A percentile compares a stretch with the other conserved stretches of the same genome.
phyloP scores from a whole-genome alignment of 1,140 invertebrate genomes.

The Macrostomum lignano region DNA sequence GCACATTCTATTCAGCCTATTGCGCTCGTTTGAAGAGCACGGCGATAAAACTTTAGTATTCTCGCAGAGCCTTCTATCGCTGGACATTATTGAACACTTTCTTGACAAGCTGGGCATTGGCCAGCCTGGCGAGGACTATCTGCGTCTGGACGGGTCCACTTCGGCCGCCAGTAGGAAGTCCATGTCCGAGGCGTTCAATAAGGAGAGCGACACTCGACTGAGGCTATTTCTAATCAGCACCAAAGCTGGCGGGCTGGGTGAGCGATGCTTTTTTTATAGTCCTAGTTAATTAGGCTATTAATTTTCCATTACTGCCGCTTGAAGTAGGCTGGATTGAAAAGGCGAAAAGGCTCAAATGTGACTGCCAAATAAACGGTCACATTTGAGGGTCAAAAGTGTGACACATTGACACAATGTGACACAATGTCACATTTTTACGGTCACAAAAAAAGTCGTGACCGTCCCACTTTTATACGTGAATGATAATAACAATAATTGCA shows the following conservation, averaged over 20 bases:
- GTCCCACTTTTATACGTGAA: too few relatives aligned
- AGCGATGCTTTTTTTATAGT: too few relatives aligned
- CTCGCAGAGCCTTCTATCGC: slow-evolving; percentile 53
- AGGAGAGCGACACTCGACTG: slow-evolving; percentile 31
- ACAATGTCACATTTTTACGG: too few relatives aligned
- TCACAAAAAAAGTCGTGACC: too few relatives aligned
- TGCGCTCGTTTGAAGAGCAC: slow-evolving; percentile 52
- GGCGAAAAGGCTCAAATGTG: too few relatives aligned
- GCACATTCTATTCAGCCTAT: slow-evolving; percentile 46
- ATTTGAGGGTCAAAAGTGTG: too few relatives aligned
- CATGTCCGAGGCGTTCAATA: slow-evolving; percentile 58
- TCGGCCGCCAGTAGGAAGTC: slow-evolving; percentile 42
- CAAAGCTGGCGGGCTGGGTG: slow-evolving; percentile 63
- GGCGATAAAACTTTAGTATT: slow-evolving; percentile 76
- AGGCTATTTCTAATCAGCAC: slow-evolving; percentile 80
- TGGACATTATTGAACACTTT: slow-evolving; percentile 66
- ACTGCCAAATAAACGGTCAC: too few relatives aligned
- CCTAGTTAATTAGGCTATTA: too few relatives aligned
- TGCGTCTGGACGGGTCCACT: slow-evolving; percentile 58
- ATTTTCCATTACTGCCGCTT: too few relatives aligned
- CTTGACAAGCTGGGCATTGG: slow-evolving; percentile 31
- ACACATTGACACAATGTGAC: too few relatives aligned
- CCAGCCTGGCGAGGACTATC: slow-evolving; percentile 67
- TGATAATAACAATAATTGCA: too few relatives aligned
- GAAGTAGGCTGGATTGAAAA: too few relatives aligned